These are phyloP conservation scores for Idaea straminata DNA, from an alignment of 2,888 invertebrate genomes.

Conservation along the genomic window DNA sequence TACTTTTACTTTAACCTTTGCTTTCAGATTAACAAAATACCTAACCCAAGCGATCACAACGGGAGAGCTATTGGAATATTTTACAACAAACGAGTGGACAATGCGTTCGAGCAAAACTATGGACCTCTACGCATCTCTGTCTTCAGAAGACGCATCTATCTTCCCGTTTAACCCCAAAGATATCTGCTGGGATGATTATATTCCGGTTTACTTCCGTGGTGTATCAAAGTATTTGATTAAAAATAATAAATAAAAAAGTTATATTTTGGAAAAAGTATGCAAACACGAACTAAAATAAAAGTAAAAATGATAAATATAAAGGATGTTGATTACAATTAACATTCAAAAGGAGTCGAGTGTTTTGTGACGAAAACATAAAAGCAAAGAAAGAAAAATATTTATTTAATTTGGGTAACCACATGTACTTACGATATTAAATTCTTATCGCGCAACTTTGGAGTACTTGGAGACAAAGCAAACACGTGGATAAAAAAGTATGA, in stretches of 20 bases:
- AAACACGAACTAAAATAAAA: too few species aligned
- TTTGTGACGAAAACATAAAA: too few species aligned
- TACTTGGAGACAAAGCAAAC: too few species aligned
- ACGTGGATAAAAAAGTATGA: too few species aligned
- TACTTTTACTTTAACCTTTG: not conserved
- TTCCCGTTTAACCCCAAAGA: conserved; percentile 17
- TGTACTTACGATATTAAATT: too few species aligned
- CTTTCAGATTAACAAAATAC: conserved; percentile 13
- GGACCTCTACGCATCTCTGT: conserved; percentile 10
- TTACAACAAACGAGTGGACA: conserved; percentile 12
- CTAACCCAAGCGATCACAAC: conserved; percentile 3
- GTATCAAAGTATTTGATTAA: conserved; percentile 11
- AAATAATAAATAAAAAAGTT: conserved; percentile 1
- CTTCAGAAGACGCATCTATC: conserved; percentile 10
- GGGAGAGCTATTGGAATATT: conserved; percentile 7
- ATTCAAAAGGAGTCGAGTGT: too few species aligned
- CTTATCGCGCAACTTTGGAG: too few species aligned
- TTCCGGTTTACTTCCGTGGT: conserved; percentile 7
- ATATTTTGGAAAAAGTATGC: too few species aligned
- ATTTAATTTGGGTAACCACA: too few species aligned
- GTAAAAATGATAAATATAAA: too few species aligned
- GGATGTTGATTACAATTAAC: too few species aligned
- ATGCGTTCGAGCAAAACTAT: conserved; percentile 9
- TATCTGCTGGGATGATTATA: conserved; percentile 15
- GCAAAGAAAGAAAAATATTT: too few species aligned